Evolutionary conservation across 2,113 vertebrate species (phyloP).

Genomic region (Bambusicola thoracicus): DNA sequence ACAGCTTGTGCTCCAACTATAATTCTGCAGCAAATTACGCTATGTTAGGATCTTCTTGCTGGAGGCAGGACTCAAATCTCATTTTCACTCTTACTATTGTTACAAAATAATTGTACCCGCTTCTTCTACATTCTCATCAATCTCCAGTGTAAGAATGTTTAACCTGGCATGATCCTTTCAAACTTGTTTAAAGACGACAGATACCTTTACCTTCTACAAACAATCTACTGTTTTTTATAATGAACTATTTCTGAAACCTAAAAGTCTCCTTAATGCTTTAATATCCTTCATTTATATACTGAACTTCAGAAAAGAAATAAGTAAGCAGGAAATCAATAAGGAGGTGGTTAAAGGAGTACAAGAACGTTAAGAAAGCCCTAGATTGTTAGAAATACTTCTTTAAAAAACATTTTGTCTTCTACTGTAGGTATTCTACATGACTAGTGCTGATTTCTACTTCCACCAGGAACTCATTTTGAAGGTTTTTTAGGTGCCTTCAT

Average conservation of each 20-base stretch:
- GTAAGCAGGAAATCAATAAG: neutral
- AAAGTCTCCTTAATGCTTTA: neutral
- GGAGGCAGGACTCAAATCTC: neutral
- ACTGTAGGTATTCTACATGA: neutral
- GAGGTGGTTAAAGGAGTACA: neutral
- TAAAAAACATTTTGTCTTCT: fast-evolving
- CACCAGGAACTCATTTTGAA: neutral
- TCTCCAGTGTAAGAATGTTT: neutral
- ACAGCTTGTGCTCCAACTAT: neutral
- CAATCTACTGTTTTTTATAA: neutral
- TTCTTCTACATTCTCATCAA: neutral
- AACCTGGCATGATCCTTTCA: neutral
- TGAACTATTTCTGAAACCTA: neutral
- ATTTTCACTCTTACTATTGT: neutral
- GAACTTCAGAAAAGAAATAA: neutral
- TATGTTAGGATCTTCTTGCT: neutral
- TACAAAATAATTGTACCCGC: conserved; percentile 5
- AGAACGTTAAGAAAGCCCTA: neutral
- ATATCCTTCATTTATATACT: neutral
- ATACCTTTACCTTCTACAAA: neutral
- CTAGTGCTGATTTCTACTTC: neutral
- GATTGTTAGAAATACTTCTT: neutral
- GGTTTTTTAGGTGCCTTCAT: neutral
- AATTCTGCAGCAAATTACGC: neutral
- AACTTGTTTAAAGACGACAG: neutral